Evolutionary conservation across 2,888 invertebrate genomes (phyloP), one percentile per base, ranked within the genome.

Genomic region (Dastarcus helophoroides): DNA sequence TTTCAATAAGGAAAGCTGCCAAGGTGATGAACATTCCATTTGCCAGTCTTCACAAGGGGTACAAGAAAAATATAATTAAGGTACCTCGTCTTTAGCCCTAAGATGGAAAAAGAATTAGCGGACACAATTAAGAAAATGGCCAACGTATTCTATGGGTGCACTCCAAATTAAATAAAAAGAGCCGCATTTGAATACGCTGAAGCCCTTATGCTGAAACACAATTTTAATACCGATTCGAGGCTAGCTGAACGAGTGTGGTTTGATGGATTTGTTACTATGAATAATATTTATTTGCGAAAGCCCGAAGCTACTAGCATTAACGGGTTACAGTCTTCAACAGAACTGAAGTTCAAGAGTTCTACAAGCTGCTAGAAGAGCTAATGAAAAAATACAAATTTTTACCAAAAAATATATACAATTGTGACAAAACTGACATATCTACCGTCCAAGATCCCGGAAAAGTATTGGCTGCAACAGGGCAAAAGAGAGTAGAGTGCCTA

Each of bases 401-500:
- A n/a, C n/a, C n/a, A n/a, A n/a, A n/a, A n/a, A n/a, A n/a, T n/a
- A n/a, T n/a, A n/a, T n/a, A n/a, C n/a, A n/a, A 25, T n/a, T 10
- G 12, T n/a, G 26, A 25, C n/a, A n/a, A 25, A 11, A 25, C 26
- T n/a, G 26, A 14, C 5, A 10, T 25, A n/a, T 25, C 12, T n/a
- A 12, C 26, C 4, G 22, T 22, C 8, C 26, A 26, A 26, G 9
- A 14, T n/a, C 16, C 27, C 6, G 27, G 10, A 14, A 22, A 19
- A 12, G 22, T 29, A 12, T 22, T 22, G 13, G 29, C 29, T 21
- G 5, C 29, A 11, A 11, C 19, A 29, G 27, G 29, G n/a, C 14
- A 45, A 14, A 62, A 59, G 29, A 58, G 62, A 44, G 50, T 62
- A 16, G 57, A 53, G 2, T 36, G 41, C 27, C 15, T 59, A 7